Base-by-base conservation (phyloP, 2,888 invertebrate genomes). In the Rhaphigaster nebulosa region DNA sequence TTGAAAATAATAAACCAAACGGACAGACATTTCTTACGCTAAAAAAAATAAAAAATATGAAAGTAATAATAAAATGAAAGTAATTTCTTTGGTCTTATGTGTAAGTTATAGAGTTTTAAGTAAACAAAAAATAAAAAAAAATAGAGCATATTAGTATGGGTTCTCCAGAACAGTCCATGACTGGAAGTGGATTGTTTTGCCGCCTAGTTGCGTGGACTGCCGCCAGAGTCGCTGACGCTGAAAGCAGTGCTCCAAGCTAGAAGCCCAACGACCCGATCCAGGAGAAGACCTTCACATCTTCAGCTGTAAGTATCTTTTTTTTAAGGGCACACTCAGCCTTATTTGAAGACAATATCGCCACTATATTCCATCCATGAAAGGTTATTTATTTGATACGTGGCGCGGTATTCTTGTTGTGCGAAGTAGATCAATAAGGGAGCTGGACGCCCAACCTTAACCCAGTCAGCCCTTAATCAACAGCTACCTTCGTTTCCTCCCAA, bases 361-460 rank as follows among this genome's bases (percentile, higher is more conserved):
- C 38, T 29, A 2, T 80, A 12, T 26, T 8, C 26, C 1, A 23
- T 34, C 29, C 0, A 65, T 34, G 12, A 3, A 29, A 2, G 5
- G 29, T 34, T 34, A 29, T 29, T 29, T 65, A n/a, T 18, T 65
- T 65, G 15, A 29, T 65, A 18, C 6, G 3, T 34, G n/a, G n/a
- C n/a, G 65, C 29, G 6, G 15, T 15, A 5, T 6, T 29, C 18
- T 29, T 34, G 29, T 65, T 10, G 20, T 45, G 45, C 13, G 0
- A 38, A 45, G 84, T 84, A 84, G 84, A 84, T 84, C 84, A 50
- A 84, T 84, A 84, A 12, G 1, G 0, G 45, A 15, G 6, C 84
- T 15, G 12, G 15, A 45, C 84, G n/a, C 45, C 45, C 84, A 84
- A 84, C 84, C 84, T 84, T 84, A 45, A 45, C 45, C 84, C 45